These are phyloP conservation scores for Arenaria interpres DNA, from an alignment of 2,113 vertebrate genomes.

Conservation along the genomic window DNA sequence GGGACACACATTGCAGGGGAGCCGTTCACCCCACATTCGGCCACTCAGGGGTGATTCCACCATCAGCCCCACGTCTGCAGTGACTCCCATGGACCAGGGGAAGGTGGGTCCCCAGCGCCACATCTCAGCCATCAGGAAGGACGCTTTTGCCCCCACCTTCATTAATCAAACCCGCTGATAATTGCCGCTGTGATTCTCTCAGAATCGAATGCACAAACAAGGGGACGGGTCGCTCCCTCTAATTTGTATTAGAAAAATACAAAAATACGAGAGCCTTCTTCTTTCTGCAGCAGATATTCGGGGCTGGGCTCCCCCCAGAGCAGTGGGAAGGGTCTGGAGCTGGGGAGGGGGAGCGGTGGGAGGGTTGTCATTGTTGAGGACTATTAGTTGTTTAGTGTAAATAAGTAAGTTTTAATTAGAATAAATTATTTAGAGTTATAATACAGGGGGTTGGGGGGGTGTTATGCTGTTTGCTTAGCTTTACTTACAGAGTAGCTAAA, in stretches of 20 bases:
- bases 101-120: background rate
- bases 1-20: background rate
- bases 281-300: rapidly evolving
- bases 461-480: background rate
- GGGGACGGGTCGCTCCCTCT: background rate
- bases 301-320: background rate
- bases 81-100: rapidly evolving
- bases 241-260: background rate
- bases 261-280: background rate
- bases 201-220: background rate
- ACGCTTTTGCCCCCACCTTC: background rate
- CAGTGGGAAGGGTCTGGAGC: background rate
- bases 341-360: background rate
- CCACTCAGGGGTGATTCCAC: background rate
- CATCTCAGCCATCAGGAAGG: background rate
- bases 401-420: background rate
- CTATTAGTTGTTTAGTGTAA: background rate
- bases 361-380: background rate
- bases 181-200: background rate
- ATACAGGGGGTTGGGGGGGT: background rate
- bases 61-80: background rate
- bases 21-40: background rate
- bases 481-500: background rate
- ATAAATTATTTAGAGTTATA: background rate
- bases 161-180: background rate